Conservation (phyloP, 1,140 invertebrate species). For the Apis cerana region DNA sequence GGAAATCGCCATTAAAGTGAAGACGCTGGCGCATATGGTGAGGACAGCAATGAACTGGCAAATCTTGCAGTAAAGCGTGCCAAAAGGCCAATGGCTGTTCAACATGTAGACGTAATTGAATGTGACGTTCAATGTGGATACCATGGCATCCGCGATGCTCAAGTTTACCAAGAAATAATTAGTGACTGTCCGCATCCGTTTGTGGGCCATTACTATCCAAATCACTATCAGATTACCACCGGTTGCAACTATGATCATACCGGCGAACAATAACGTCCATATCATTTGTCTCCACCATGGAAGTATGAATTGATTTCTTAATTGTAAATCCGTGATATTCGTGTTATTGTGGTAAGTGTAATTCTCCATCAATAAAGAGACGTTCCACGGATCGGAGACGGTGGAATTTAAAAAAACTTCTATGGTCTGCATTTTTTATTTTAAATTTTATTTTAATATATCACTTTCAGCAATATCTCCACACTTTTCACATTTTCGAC, state of each 20-base stretch:
- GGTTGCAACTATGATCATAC: constrained; percentile 95
- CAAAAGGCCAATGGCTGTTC: constrained; percentile 96
- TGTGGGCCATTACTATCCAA: constrained; percentile 95
- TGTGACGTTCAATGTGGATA: constrained; percentile 94
- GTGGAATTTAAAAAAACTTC: constrained; percentile 59
- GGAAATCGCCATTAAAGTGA: constrained; percentile 97
- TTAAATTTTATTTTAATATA: no score
- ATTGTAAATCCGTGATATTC: constrained; percentile 67
- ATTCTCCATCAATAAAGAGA: constrained; percentile 55
- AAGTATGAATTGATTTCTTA: constrained; percentile 84
- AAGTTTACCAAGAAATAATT: constrained; percentile 98
- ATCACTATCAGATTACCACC: constrained; percentile 97
- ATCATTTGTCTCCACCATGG: constrained; percentile 93
- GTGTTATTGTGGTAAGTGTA: constrained; percentile 64
- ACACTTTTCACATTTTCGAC: no score
- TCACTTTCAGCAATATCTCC: no score
- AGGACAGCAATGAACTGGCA: constrained; percentile 95
- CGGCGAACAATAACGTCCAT: constrained; percentile 91
- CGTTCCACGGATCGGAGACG: constrained; percentile 54
- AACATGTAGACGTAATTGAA: constrained; percentile 98
- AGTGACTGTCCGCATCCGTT: constrained; percentile 96
- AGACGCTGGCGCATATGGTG: constrained; percentile 95
- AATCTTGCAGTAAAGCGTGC: constrained; percentile 95
- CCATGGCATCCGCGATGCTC: constrained; percentile 94
- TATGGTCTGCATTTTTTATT: constrained; percentile 60